These are phyloP conservation scores for Steinernema khuongi DNA, from an alignment of 1,140 invertebrate genomes.

Conservation along the genomic window DNA sequence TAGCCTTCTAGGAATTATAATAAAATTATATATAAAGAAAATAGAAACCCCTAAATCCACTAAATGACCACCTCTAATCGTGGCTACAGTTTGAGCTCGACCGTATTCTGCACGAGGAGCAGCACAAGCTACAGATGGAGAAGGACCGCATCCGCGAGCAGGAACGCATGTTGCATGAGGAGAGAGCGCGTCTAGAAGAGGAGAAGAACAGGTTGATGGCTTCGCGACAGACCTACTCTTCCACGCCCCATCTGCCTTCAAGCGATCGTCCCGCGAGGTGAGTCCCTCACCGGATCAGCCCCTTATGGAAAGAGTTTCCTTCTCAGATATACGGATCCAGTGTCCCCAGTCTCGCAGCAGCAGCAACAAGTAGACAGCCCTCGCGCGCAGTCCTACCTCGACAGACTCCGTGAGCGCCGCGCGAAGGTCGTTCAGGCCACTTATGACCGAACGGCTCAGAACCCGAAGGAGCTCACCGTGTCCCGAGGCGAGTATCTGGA, in stretches of 20 bases:
- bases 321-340: slow-evolving; percentile 18
- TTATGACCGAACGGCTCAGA: slow-evolving; percentile 90
- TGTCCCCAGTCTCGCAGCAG: neutral
- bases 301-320: neutral
- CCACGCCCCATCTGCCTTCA: neutral
- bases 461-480: slow-evolving; percentile 93
- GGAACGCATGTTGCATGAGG: slow-evolving; percentile 29
- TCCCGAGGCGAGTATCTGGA: slow-evolving; percentile 88
- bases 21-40: neutral
- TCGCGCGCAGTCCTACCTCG: slow-evolving; percentile 46
- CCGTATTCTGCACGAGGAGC: slow-evolving; percentile 16
- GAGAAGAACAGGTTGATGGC: slow-evolving; percentile 29
- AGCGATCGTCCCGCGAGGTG: neutral
- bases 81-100: slow-evolving; percentile 56
- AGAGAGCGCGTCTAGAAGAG: slow-evolving; percentile 43
- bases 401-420: slow-evolving; percentile 60
- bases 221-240: neutral
- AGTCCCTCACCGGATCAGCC: neutral
- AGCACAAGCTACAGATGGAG: slow-evolving; percentile 10
- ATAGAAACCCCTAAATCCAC: no score
- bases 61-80: no score
- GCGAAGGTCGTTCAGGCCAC: slow-evolving; percentile 84
- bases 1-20: no score
- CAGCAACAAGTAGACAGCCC: slow-evolving; percentile 27
- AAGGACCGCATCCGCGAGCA: slow-evolving; percentile 8